Base-by-base conservation (phyloP, 2,113 vertebrate species). In the Petrocephalus zakoni region DNA sequence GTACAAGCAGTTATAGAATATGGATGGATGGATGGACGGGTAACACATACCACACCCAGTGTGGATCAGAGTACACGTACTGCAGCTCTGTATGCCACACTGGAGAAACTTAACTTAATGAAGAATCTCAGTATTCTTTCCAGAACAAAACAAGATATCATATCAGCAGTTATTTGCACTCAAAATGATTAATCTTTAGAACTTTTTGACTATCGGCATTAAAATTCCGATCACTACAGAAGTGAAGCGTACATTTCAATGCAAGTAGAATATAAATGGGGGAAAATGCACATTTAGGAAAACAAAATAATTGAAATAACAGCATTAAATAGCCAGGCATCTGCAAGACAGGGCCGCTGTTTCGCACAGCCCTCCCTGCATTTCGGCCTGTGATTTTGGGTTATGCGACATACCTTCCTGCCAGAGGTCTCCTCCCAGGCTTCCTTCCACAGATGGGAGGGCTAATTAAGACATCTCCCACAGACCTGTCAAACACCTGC, bases 401-500 rank as follows among this genome's bases (percentile, higher is more conserved):
- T 78, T 15, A 78, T 6, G 5, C 17, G 72, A 78, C 34, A 42
- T 42, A 42, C 13, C 72, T 37, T 29, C 61, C 17, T 42, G 34
- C 72, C 72, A 78, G 72, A 37, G 34, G 34, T 37, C 29, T 0
- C 1, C 17, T 78, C 17, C 29, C 34, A 37, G 72, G 72, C 15
- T 42, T 34, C 72, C 5, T 34, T 42, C 72, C 72, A 78, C 72
- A 78, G 72, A 78, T 42, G 34, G 72, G 72, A 34, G 64, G 21
- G 68, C 46, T 49, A 83, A 46, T 83, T 49, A 83, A 83, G 37
- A 42, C 22, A 83, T 49, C 37, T 83, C 81, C 81, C 81, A 83
- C 81, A 47, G 81, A 83, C 81, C 81, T 51, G 81, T 83, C 81
- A 83, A 83, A 22, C 42, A n/a, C 22, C 81, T n/a, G 42, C 42